Evolutionary conservation across 2,888 invertebrate species (phyloP).

Genomic region (Trachelus iudaicus): DNA sequence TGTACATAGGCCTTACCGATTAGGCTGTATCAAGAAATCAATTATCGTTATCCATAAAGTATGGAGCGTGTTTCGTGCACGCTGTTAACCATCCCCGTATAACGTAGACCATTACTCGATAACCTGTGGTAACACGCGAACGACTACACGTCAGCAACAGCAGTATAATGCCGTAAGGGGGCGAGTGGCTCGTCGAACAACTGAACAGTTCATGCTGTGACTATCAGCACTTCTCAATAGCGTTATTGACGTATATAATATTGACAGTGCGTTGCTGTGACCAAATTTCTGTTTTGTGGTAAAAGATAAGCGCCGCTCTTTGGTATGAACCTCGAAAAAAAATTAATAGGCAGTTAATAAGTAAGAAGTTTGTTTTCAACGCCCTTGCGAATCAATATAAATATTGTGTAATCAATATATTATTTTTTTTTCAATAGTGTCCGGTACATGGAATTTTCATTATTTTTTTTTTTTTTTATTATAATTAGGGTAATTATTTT

Average conservation of each 20-base stretch:
- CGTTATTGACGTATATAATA: constrained; percentile 27
- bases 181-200: constrained; percentile 33
- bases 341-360: neutral
- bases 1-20: neutral
- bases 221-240: constrained; percentile 55
- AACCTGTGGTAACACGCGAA: constrained; percentile 42
- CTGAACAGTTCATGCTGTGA: constrained; percentile 52
- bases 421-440: neutral
- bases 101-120: constrained; percentile 36
- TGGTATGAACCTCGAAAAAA: neutral
- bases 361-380: neutral
- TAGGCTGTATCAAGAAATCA: constrained; percentile 30
- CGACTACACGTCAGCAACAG: constrained; percentile 22
- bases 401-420: neutral
- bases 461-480: neutral
- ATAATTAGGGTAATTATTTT: neutral
- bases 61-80: constrained; percentile 15
- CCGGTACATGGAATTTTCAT: neutral
- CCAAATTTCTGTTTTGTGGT: neutral
- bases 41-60: constrained; percentile 44
- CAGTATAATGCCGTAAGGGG: constrained; percentile 41
- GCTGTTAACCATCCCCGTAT: constrained; percentile 20
- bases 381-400: neutral
- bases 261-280: constrained; percentile 37
- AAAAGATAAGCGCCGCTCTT: neutral